These are phyloP conservation scores for Octonoba sinensis DNA, from an alignment of 2,888 invertebrate species.

Conservation along the genomic window DNA sequence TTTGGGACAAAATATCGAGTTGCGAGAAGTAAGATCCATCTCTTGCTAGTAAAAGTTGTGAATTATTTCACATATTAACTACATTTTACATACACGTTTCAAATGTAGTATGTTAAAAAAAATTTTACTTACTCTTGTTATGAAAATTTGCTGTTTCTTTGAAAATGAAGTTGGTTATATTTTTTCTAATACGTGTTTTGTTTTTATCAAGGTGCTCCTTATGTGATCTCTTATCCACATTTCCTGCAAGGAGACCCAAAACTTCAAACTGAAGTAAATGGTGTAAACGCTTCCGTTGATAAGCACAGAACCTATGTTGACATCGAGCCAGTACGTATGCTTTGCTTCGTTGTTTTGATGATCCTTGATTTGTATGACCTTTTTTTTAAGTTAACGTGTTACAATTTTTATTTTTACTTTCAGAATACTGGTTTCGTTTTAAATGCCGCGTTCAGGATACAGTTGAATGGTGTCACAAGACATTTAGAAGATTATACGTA, in stretches of 20 bases:
- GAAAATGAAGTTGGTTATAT: neutral
- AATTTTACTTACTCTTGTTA: too few species aligned
- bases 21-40: too few species aligned
- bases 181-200: neutral
- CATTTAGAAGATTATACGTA: slow-evolving; percentile 29
- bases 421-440: slow-evolving; percentile 53
- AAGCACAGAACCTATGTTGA: slow-evolving; percentile 88
- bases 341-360: neutral
- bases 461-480: slow-evolving; percentile 36
- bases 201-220: slow-evolving; percentile 81
- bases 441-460: slow-evolving; percentile 46
- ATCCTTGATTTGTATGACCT: neutral
- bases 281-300: slow-evolving; percentile 83
- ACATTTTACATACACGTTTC: too few species aligned
- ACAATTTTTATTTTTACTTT: neutral
- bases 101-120: too few species aligned
- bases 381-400: neutral
- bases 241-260: slow-evolving; percentile 86
- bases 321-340: slow-evolving; percentile 81
- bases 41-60: too few species aligned
- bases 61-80: too few species aligned
- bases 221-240: slow-evolving; percentile 92
- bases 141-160: too few species aligned
- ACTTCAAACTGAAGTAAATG: slow-evolving; percentile 78
- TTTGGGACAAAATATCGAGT: too few species aligned